Evolutionary conservation across 2,797 vertebrate genomes (phyloP), one percentile per base, ranked within the genome.

Genomic region (Rhinoraja longicauda): DNA sequence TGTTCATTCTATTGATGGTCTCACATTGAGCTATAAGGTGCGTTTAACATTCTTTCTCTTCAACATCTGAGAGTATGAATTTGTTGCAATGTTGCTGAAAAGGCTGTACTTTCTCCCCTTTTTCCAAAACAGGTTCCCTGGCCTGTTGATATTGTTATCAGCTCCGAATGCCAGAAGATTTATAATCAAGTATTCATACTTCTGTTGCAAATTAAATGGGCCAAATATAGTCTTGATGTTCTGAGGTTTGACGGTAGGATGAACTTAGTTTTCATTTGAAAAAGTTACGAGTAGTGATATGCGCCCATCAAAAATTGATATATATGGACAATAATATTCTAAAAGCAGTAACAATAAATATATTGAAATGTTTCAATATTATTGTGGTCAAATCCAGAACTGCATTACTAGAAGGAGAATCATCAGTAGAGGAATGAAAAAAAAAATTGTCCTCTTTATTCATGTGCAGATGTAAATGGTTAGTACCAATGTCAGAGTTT

Each of bases 71-170:
- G 17, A n/a, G 70, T 72, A 72, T 13, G 36, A 77, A 93, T n/a
- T 88, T 93, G 39, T 12, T 93, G 0, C 19, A 62, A n/a, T 62
- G 7, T 53, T 59, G n/a, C 24, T 76, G 53, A 57, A 13, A 78
- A 57, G 9, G n/a, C 2, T 93, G 9, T 62, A 76, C 12, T 59
- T 79, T 45, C 21, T 79, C 9, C 62, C 4, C 93, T 93, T 76
- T 91, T 8, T 92, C 92, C 39, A 82, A 93, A 93, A 64, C 94
- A 99, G 99, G 98, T 99, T 93, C 99, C 98, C n/a, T 99, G 99
- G 99, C 99, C 99, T 72, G 99, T 99, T 39, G 99, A 99, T 95
- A 99, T 99, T 93, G 99, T 99, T 94, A 99, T 99, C 96, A 99
- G 98, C 95, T 97, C 97, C 3, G 99, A 99, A 95, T 99, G 98